phyloP scores from a whole-genome alignment of 2,797 vertebrate genomes.

The Loriculus beryllinus region DNA sequence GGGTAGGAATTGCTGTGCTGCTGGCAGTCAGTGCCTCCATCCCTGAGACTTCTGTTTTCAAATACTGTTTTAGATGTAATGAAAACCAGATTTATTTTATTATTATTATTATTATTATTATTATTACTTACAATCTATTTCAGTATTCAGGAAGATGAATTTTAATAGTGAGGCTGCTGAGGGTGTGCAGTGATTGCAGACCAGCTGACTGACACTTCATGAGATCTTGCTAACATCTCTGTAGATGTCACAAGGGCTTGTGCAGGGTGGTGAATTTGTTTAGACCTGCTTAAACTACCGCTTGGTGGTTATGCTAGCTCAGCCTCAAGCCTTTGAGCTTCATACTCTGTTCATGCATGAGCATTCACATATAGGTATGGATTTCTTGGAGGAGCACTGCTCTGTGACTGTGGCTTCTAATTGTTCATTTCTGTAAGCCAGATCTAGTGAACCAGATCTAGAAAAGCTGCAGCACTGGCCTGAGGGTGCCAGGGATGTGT shows the following conservation, averaged over 20 bases:
- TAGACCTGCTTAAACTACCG: not conserved
- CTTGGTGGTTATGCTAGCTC: not conserved
- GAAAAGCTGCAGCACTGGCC: not conserved
- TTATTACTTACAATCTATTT: not conserved
- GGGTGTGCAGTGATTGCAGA: not conserved
- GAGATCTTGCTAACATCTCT: not conserved
- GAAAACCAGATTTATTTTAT: not conserved
- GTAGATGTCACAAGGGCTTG: not conserved
- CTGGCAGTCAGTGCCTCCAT: not conserved
- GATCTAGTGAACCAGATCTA: not conserved
- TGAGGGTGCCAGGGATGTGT: not conserved
- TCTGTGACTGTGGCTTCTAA: accelerated
- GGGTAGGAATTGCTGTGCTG: not conserved
- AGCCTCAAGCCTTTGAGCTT: not conserved
- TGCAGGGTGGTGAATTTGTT: not conserved
- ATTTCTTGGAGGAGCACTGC: not conserved
- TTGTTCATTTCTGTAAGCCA: not conserved
- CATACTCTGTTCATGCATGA: accelerated
- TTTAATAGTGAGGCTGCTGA: not conserved
- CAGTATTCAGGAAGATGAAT: not conserved
- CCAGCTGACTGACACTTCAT: accelerated
- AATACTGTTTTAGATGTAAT: not conserved
- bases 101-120: not conserved
- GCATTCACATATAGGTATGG: accelerated
- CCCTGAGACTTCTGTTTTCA: not conserved